Evolutionary conservation across 2,888 invertebrate genomes (phyloP).

Genomic region (Anoplius nigerrimus): DNA sequence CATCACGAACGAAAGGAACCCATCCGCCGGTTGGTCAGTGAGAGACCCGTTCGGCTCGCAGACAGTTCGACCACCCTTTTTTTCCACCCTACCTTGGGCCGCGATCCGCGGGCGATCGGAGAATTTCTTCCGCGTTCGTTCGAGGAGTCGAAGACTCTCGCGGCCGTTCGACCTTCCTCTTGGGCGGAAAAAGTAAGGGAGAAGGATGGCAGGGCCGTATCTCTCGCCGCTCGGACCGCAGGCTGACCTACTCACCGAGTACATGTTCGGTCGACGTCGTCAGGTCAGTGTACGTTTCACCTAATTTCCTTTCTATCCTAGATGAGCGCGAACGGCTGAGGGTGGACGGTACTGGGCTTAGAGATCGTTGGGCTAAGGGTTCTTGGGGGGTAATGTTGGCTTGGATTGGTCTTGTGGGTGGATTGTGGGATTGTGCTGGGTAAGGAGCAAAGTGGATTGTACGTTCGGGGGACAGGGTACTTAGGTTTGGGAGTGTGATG

Average conservation of each 20-base stretch:
- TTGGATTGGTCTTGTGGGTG: no score
- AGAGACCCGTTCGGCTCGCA: background rate
- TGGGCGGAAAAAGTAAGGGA: background rate
- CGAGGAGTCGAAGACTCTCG: background rate
- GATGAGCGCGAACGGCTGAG: no score
- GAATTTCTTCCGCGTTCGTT: background rate
- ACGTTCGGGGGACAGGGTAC: no score
- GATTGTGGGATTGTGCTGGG: no score
- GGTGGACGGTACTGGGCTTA: no score
- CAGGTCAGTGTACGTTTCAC: slow-evolving; percentile 77
- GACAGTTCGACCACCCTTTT: background rate
- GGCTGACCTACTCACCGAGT: slow-evolving; percentile 92
- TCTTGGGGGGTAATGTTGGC: no score
- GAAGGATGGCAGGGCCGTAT: slow-evolving; percentile 88
- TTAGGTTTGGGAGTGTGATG: no score
- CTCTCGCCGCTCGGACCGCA: slow-evolving; percentile 85
- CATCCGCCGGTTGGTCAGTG: no score
- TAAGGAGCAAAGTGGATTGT: no score
- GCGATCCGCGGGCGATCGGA: background rate
- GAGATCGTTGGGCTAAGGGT: no score
- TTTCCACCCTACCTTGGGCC: background rate
- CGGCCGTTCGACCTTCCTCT: background rate
- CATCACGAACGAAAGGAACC: slow-evolving; percentile 12
- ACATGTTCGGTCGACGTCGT: slow-evolving; percentile 92
- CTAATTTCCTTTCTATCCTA: no score